Conservation (phyloP, 2,797 vertebrate genomes). For the Melanotaenia pygmaea region DNA sequence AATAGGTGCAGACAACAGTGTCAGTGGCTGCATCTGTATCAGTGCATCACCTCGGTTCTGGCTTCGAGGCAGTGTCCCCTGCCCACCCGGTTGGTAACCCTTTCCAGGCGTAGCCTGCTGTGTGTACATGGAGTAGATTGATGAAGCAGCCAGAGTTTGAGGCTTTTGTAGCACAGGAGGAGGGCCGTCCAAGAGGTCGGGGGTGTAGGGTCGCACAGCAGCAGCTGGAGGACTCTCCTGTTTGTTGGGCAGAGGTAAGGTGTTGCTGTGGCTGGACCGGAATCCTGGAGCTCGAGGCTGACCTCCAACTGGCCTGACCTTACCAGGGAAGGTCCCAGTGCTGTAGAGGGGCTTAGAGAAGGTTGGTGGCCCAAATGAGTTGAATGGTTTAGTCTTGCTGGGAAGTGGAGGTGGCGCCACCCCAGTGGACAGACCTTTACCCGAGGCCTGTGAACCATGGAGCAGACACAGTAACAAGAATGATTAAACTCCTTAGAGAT, state of each 20-base stretch:
- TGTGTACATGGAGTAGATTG: constrained; percentile 97
- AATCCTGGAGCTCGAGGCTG: constrained; percentile 62
- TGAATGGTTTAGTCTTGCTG: constrained; percentile 88
- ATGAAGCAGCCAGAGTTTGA: constrained; percentile 89
- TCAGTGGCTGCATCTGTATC: background rate
- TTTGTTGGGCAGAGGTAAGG: constrained; percentile 82
- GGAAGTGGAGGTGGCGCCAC: constrained; percentile 90
- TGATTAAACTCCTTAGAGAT: background rate
- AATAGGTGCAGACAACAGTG: too few relatives aligned
- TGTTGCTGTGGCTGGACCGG: constrained; percentile 68
- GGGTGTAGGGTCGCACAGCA: constrained; percentile 91
- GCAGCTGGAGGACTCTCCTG: constrained; percentile 89
- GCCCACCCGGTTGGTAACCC: constrained; percentile 85
- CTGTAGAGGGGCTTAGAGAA: constrained; percentile 78
- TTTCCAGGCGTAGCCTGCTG: constrained; percentile 87
- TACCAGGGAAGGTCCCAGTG: constrained; percentile 81
- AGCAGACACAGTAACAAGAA: background rate
- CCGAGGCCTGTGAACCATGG: constrained; percentile 74
- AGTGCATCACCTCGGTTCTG: constrained; percentile 79
- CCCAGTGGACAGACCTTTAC: constrained; percentile 82
- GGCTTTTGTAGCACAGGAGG: constrained; percentile 87
- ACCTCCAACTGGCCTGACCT: constrained; percentile 71
- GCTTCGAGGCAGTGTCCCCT: constrained; percentile 86
- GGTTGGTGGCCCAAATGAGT: constrained; percentile 63
- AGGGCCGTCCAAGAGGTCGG: constrained; percentile 81